Percentiles rank a stretch among this genome's conserved stretches.
Evolutionary conservation across 2,888 invertebrate genomes (phyloP).

Genomic region (Drepana falcataria): DNA sequence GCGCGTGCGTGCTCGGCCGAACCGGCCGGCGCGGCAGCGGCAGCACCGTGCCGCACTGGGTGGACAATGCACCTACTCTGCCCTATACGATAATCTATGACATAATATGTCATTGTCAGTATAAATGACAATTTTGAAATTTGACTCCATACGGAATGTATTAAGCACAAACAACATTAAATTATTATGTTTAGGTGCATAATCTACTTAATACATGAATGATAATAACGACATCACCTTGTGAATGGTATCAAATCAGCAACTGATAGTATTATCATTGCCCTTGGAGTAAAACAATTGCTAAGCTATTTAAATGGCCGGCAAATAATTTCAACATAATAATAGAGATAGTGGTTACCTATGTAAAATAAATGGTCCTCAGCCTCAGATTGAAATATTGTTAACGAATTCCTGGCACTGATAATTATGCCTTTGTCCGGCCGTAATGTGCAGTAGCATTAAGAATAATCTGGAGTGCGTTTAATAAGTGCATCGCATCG

Average conservation of each 20-base stretch:
- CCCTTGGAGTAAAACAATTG: conserved; percentile 31
- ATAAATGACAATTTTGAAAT: no score
- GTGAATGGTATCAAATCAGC: conserved; percentile 17
- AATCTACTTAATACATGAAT: conserved; percentile 6
- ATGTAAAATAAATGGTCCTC: not conserved
- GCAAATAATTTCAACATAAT: conserved; percentile 9
- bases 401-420: conserved; percentile 16
- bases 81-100: no score
- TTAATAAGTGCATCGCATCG: conserved; percentile 6
- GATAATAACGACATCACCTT: conserved; percentile 19
- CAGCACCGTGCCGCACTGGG: conserved; percentile 13
- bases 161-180: no score
- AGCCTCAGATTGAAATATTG: not conserved
- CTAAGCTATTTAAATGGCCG: conserved; percentile 15
- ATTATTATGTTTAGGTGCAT: no score
- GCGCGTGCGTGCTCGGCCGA: conserved; percentile 28
- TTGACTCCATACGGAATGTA: no score
- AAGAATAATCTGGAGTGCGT: conserved; percentile 2
- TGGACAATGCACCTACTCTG: no score
- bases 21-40: conserved; percentile 4
- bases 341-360: not conserved
- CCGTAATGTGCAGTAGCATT: conserved; percentile 1
- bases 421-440: conserved; percentile 13
- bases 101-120: no score
- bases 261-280: conserved; percentile 33